Conservation (phyloP, 2,113 vertebrate species). For the Carassius carassius region DNA sequence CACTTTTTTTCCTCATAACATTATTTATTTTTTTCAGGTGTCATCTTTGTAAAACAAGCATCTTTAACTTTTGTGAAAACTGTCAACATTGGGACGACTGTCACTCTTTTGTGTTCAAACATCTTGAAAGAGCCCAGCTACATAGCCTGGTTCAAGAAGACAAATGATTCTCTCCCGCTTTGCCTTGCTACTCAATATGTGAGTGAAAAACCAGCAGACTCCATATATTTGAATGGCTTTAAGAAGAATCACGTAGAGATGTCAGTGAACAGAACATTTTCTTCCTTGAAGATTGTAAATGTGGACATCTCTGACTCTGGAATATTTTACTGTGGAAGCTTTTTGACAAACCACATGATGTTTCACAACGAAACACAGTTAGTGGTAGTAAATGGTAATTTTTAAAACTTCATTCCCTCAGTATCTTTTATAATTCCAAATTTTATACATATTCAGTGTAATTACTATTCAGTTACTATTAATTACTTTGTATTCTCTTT, state of each 20-base stretch:
- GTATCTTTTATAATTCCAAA: no score
- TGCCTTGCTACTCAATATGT: background rate
- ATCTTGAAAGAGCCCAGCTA: background rate
- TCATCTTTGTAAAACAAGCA: conserved; percentile 3
- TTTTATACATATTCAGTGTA: background rate
- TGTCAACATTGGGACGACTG: background rate
- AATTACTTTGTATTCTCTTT: background rate
- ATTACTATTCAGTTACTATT: background rate
- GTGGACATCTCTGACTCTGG: conserved; percentile 6
- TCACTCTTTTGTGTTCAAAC: background rate
- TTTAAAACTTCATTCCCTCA: no score
- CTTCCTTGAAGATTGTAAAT: background rate
- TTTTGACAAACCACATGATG: background rate
- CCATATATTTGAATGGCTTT: background rate
- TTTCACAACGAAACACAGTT: conserved; percentile 10
- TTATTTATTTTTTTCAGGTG: background rate
- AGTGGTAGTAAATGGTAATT: conserved; percentile 3
- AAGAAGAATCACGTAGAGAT: background rate
- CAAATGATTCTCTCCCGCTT: background rate
- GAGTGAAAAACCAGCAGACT: background rate
- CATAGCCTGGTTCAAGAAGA: conserved; percentile 6
- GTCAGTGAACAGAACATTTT: background rate
- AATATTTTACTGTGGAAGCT: conserved; percentile 3
- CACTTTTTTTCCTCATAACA: background rate
- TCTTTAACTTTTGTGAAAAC: background rate